Conservation (phyloP, 2,113 vertebrate species). For the Chaetodon trifascialis region DNA sequence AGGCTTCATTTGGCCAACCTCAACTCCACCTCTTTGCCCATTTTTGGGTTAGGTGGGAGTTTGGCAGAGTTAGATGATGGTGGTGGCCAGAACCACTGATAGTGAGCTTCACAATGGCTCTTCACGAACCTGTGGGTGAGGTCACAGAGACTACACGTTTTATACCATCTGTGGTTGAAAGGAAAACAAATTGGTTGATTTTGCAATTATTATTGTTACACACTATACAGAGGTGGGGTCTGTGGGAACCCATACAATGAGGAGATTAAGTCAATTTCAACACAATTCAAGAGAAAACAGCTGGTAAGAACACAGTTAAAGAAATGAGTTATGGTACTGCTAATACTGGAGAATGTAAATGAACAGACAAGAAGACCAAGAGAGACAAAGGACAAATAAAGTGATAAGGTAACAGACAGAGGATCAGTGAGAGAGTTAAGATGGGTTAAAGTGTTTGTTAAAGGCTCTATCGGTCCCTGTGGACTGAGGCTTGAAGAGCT, state of each 20-base stretch:
- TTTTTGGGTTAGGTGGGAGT: too few relatives aligned
- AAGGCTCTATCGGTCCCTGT: slow-evolving; percentile 81
- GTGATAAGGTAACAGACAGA: slow-evolving; percentile 8
- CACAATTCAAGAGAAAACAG: neutral
- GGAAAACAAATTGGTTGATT: neutral
- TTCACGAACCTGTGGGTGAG: too few relatives aligned
- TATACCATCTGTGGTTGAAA: neutral
- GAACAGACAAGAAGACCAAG: slow-evolving; percentile 9
- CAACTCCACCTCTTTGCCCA: too few relatives aligned
- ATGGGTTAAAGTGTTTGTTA: slow-evolving; percentile 83
- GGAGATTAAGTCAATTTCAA: neutral
- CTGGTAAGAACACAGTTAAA: neutral
- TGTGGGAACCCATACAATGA: neutral
- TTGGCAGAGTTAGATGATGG: too few relatives aligned
- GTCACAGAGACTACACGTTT: too few relatives aligned
- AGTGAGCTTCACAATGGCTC: too few relatives aligned
- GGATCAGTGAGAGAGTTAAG: slow-evolving; percentile 68
- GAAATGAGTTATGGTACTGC: neutral
- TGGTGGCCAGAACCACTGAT: too few relatives aligned
- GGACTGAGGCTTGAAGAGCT: slow-evolving; percentile 76
- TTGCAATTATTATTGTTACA: neutral
- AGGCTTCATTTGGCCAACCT: too few relatives aligned
- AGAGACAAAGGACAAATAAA: slow-evolving; percentile 40
- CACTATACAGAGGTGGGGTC: neutral
- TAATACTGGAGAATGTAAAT: neutral